phyloP scores from a whole-genome alignment of 1,140 invertebrate species.

The Caenorhabditis elegans region DNA sequence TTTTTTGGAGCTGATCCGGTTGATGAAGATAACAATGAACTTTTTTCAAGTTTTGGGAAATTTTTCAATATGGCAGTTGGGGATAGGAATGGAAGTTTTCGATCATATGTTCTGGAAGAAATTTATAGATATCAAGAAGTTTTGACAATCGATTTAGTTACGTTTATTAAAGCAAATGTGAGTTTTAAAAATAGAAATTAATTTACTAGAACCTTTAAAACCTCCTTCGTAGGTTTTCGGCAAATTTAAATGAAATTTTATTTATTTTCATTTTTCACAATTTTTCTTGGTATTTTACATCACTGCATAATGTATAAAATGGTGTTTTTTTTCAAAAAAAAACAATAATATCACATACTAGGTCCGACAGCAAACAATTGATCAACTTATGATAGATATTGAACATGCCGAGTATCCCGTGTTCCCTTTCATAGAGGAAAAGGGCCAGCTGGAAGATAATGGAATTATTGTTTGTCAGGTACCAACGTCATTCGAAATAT shows the following conservation, averaged over 20 bases:
- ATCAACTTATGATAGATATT: conserved; percentile 39
- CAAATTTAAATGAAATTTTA: too few relatives aligned
- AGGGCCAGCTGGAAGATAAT: background rate
- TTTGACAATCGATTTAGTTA: conserved; percentile 26
- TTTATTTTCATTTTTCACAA: too few relatives aligned
- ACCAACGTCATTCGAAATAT: background rate
- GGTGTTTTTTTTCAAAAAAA: too few relatives aligned
- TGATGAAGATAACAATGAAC: conserved; percentile 30
- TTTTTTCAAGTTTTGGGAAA: conserved; percentile 31
- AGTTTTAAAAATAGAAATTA: background rate
- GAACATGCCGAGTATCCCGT: conserved; percentile 41
- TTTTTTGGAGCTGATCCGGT: conserved; percentile 40
- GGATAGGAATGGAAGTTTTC: conserved; percentile 31
- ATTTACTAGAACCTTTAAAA: background rate
- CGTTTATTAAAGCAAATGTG: conserved; percentile 27
- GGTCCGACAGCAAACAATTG: background rate
- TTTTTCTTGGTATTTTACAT: too few relatives aligned
- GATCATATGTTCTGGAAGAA: conserved; percentile 37
- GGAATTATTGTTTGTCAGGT: conserved; percentile 37
- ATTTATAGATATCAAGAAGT: conserved; percentile 41
- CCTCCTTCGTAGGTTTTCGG: too few relatives aligned
- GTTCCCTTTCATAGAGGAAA: conserved; percentile 19
- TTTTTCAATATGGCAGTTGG: conserved; percentile 39
- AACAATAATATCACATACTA: background rate
- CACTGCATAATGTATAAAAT: too few relatives aligned